Evolutionary conservation across 2,888 invertebrate genomes (phyloP).

Genomic region (Scaptomyza polygonia): DNA sequence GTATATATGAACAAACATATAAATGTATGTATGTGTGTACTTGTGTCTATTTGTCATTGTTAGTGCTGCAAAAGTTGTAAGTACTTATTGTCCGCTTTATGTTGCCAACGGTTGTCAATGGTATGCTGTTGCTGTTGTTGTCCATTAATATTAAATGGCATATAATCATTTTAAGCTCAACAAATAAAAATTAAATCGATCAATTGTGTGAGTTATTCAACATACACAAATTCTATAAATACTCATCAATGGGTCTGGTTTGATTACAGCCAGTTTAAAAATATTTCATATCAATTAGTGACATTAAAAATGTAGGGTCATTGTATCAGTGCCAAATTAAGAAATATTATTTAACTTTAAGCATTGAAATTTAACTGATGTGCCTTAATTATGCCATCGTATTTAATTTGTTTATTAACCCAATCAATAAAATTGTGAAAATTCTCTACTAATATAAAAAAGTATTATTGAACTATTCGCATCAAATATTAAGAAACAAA

Average conservation of each 20-base stretch:
- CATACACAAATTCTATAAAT: slow-evolving; percentile 9
- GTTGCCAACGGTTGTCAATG: slow-evolving; percentile 13
- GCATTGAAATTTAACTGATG: neutral
- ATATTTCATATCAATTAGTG: slow-evolving; percentile 3
- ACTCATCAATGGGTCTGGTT: slow-evolving; percentile 1
- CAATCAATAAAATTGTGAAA: too few species aligned
- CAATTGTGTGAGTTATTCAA: slow-evolving; percentile 6
- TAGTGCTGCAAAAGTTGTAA: slow-evolving; percentile 22
- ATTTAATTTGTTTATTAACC: too few species aligned
- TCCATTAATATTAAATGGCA: slow-evolving; percentile 8
- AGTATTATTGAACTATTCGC: too few species aligned
- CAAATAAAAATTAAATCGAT: slow-evolving; percentile 1
- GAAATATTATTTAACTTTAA: neutral
- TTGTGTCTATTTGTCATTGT: slow-evolving; percentile 4
- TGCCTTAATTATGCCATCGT: too few species aligned
- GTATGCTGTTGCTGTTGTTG: neutral
- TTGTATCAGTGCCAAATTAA: neutral
- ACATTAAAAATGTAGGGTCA: neutral
- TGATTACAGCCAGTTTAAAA: slow-evolving; percentile 5
- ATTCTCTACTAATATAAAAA: too few species aligned
- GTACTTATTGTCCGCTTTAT: slow-evolving; percentile 30
- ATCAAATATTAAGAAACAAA: too few species aligned
- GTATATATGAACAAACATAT: neutral
- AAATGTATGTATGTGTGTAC: neutral
- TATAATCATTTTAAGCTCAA: slow-evolving; percentile 12